Base-by-base conservation (phyloP, 2,888 invertebrate genomes). In the Apeira syringaria region DNA sequence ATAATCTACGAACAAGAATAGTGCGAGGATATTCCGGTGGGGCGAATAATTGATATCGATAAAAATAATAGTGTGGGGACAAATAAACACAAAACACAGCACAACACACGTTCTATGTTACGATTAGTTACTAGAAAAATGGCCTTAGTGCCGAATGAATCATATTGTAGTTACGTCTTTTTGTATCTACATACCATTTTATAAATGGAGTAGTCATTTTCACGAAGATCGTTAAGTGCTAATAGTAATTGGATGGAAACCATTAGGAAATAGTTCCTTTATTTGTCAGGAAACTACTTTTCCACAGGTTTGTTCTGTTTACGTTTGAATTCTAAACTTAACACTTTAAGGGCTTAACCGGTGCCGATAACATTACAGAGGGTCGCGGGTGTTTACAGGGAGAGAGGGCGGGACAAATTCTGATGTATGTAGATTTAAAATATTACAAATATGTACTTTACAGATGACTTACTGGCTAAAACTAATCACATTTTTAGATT, bases 41-140 rank as follows among this genome's bases (percentile, higher is more conserved):
- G 47, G 58, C 47, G 43, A 56, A 56, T 73, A 73, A 70, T 70
- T 70, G 66, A 60, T 59, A 42, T 56, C 57, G 61, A 58, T 70
- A 61, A 54, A 55, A 57, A 30, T 31, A 45, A 38, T 39, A 46
- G 45, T 36, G 37, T 8, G 15, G 45, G 31, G 34, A 45, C 39
- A 34, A 38, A 38, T 33, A 30, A 32, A 29, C 18, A 13, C 5
- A 20, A 26, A 7, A 2, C 34, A 26, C 10, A 17, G 15, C 36
- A 13, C 30, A 12, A 30, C 24, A 13, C 15, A 29, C 32, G 22
- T 13, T 12, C 20, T 20, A 12, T 2, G 4, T n/a, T 13, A 13
- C 13, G 7, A 27, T n/a, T 1, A 3, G n/a, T 26, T 5, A 20
- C 5, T 7, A 7, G 7, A 27, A 12, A n/a, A 6, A 6, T n/a